phyloP scores from a whole-genome alignment of 1,140 invertebrate species.

The Lutraria rhynchaena region DNA sequence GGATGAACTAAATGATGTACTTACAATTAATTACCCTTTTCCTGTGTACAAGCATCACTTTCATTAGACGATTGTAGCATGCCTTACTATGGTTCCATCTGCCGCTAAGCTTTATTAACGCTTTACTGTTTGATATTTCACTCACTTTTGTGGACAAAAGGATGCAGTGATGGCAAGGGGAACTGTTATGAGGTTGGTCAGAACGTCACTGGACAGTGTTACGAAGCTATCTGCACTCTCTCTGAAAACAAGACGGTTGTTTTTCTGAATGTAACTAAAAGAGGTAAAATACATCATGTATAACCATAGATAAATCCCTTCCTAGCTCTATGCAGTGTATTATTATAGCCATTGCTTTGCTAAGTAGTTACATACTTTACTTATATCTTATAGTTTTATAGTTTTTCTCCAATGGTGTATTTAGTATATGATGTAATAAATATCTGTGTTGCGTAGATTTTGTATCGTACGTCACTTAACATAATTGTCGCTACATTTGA shows the following conservation, averaged over 20 bases:
- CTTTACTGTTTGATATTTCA: too few relatives aligned
- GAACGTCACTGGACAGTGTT: constrained; percentile 25
- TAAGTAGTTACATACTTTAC: background rate
- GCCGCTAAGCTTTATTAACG: too few relatives aligned
- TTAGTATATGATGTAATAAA: too few relatives aligned
- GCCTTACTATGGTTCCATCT: too few relatives aligned
- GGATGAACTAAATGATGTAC: too few relatives aligned
- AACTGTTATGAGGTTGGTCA: constrained; percentile 42
- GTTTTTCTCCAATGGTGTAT: background rate
- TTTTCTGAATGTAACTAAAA: constrained; percentile 38
- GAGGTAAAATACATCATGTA: constrained; percentile 22
- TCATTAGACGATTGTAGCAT: too few relatives aligned
- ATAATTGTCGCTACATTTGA: too few relatives aligned
- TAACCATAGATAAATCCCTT: background rate
- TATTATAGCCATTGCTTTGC: background rate
- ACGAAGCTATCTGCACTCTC: constrained; percentile 33
- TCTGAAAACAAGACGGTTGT: constrained; percentile 46
- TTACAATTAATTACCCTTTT: too few relatives aligned
- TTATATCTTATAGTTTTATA: background rate
- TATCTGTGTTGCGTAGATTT: too few relatives aligned
- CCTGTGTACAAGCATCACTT: too few relatives aligned
- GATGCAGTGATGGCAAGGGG: constrained; percentile 38
- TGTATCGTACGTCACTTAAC: too few relatives aligned
- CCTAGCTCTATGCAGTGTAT: background rate
- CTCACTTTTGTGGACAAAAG: too few relatives aligned